Percentiles rank a stretch among this genome's conserved stretches.
Evolutionary conservation across 1,140 invertebrate species (phyloP).

Genomic region (Pararge aegeria): DNA sequence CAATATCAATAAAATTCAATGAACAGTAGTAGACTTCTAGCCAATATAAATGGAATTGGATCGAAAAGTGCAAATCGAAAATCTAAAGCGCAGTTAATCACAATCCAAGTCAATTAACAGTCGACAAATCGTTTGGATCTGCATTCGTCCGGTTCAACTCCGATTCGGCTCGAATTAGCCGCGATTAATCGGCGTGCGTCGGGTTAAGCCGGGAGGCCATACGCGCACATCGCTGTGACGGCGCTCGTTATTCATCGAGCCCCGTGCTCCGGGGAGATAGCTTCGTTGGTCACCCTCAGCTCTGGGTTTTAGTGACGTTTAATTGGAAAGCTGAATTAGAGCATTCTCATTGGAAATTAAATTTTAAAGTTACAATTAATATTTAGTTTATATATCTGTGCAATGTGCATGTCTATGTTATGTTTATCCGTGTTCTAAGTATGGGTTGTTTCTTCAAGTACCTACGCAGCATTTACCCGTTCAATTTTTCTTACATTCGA

Average conservation of each 20-base stretch:
- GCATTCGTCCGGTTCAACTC: constrained; percentile 75
- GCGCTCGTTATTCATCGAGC: constrained; percentile 72
- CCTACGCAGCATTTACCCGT: too few relatives aligned
- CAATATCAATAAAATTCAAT: too few relatives aligned
- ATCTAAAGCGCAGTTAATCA: constrained; percentile 42
- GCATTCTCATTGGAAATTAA: neutral
- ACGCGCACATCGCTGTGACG: constrained; percentile 82
- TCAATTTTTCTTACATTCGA: too few relatives aligned
- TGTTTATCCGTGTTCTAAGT: too few relatives aligned
- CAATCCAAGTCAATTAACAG: constrained; percentile 61
- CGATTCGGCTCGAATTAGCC: constrained; percentile 74
- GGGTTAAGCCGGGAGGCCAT: constrained; percentile 61
- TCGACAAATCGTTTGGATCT: constrained; percentile 75
- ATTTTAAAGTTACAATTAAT: too few relatives aligned
- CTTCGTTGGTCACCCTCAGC: constrained; percentile 46
- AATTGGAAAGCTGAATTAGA: neutral
- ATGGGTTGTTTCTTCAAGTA: too few relatives aligned
- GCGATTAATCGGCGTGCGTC: constrained; percentile 70
- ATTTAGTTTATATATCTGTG: too few relatives aligned
- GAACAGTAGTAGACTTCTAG: too few relatives aligned
- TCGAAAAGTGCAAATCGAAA: too few relatives aligned
- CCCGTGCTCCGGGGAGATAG: constrained; percentile 52
- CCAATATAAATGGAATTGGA: too few relatives aligned
- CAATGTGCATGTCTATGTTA: too few relatives aligned
- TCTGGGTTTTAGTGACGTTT: constrained; percentile 22